A percentile compares a stretch with the other conserved stretches of the same genome.
Conservation (phyloP, 2,797 vertebrate genomes). For the Valencia hispanica region DNA sequence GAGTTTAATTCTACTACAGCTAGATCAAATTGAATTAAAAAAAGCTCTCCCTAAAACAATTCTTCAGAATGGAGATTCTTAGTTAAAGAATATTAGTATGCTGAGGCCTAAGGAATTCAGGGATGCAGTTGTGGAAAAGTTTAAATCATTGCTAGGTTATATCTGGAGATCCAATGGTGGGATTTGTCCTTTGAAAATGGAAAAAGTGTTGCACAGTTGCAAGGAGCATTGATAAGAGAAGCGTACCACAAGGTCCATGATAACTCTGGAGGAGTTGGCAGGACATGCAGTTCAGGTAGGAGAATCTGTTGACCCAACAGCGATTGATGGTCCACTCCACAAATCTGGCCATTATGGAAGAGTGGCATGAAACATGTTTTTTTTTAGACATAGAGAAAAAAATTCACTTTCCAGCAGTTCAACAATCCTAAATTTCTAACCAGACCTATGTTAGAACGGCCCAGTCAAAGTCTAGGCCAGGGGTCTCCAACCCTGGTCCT, state of each 20-base stretch:
- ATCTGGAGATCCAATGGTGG: background rate
- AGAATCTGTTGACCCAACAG: no score
- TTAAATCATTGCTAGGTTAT: background rate
- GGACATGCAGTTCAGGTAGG: no score
- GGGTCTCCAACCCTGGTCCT: no score
- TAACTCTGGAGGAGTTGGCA: no score
- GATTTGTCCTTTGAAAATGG: background rate
- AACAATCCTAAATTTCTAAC: background rate
- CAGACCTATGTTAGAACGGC: background rate
- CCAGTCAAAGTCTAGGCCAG: background rate
- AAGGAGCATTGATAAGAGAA: background rate
- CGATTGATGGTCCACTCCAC: no score
- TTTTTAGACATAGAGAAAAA: no score
- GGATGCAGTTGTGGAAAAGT: background rate
- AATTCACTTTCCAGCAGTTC: no score
- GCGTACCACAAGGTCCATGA: background rate
- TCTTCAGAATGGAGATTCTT: background rate
- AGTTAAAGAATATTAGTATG: background rate
- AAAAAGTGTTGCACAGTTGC: background rate
- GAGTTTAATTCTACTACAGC: background rate
- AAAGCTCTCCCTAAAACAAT: background rate
- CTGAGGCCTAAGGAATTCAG: background rate
- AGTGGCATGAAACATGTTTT: no score
- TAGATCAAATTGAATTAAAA: conserved; percentile 4
- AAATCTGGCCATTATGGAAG: no score